These are phyloP conservation scores for Podarcis muralis DNA, from an alignment of 2,113 vertebrate genomes.

Conservation along the genomic window DNA sequence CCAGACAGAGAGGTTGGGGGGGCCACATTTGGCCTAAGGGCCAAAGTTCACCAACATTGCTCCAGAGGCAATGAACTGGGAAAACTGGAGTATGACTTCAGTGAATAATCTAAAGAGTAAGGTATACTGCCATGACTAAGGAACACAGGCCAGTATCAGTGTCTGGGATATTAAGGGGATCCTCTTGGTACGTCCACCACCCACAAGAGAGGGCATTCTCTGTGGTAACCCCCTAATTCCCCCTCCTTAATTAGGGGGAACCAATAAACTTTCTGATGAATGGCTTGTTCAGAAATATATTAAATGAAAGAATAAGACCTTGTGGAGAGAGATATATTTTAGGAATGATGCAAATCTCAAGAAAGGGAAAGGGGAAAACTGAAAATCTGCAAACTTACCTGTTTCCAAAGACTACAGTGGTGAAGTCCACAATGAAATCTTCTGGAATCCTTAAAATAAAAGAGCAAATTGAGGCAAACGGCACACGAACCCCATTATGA, in stretches of 20 bases:
- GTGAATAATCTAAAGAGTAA: too few relatives aligned
- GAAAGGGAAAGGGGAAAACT: background rate
- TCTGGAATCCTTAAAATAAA: slow-evolving; percentile 80
- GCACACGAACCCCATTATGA: background rate
- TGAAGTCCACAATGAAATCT: slow-evolving; percentile 84
- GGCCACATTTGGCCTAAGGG: too few relatives aligned
- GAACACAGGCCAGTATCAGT: too few relatives aligned
- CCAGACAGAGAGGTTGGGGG: too few relatives aligned
- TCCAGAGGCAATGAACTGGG: too few relatives aligned
- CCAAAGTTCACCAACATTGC: too few relatives aligned
- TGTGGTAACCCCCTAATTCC: too few relatives aligned
- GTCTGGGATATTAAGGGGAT: too few relatives aligned
- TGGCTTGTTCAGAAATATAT: background rate
- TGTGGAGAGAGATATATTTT: background rate
- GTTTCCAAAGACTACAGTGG: slow-evolving; percentile 85
- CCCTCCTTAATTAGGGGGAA: background rate
- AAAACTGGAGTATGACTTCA: too few relatives aligned
- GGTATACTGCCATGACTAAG: too few relatives aligned
- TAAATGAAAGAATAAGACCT: background rate
- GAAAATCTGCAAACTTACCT: slow-evolving; percentile 68
- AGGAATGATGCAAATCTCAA: background rate
- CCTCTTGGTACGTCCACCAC: too few relatives aligned
- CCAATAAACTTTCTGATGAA: background rate
- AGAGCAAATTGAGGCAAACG: slow-evolving; percentile 19
- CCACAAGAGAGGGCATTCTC: too few relatives aligned